Evolutionary conservation across 2,113 vertebrate genomes (phyloP).

Genomic region (Pluvianellus socialis): DNA sequence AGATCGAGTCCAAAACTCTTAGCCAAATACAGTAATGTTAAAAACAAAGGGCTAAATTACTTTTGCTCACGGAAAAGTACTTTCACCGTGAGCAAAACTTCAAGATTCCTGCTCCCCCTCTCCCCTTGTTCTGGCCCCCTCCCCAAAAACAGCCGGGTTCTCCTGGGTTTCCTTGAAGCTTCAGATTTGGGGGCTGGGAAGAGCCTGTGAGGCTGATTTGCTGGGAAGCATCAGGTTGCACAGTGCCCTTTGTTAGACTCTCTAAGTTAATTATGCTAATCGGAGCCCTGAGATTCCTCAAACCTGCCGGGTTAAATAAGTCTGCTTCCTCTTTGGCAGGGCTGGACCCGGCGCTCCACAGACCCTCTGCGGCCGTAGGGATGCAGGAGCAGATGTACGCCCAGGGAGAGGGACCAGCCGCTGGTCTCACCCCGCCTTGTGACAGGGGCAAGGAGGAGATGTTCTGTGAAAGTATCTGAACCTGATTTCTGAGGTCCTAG

Average conservation of each 20-base stretch:
- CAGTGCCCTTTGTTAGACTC: slow-evolving; percentile 63
- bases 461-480: neutral
- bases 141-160: neutral
- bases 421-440: neutral
- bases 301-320: neutral
- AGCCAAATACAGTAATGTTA: slow-evolving; percentile 27
- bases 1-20: neutral
- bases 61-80: slow-evolving; percentile 22
- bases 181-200: slow-evolving; percentile 35
- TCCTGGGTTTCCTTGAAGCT: neutral
- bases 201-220: slow-evolving; percentile 64
- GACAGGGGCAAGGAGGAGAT: neutral
- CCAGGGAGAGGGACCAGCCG: neutral
- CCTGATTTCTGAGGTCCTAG: slow-evolving; percentile 9
- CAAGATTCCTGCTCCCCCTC: neutral
- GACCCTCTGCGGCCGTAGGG: neutral
- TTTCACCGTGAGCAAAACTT: neutral
- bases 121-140: neutral
- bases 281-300: slow-evolving; percentile 67
- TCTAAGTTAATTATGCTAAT: slow-evolving; percentile 73
- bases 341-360: fast-evolving
- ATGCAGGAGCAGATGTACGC: neutral
- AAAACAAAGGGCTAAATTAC: slow-evolving; percentile 40
- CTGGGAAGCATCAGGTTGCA: slow-evolving; percentile 74
- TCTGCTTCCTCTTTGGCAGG: slow-evolving; percentile 16